Evolutionary conservation across 1,140 invertebrate genomes (phyloP), one percentile per base, ranked within the genome.

Genomic region (Procambarus virginalis): DNA sequence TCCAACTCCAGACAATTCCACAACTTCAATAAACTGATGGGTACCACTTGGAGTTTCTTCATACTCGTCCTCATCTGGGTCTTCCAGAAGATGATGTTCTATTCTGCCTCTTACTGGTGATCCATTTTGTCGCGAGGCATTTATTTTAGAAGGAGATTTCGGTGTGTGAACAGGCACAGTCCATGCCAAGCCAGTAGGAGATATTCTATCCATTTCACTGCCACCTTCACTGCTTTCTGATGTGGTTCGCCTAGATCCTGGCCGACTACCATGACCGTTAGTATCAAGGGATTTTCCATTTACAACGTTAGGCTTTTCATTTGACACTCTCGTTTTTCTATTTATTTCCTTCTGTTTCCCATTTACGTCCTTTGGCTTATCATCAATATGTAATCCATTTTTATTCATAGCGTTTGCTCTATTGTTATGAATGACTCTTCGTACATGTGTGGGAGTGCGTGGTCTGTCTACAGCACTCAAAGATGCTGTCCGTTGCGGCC

Each of bases 21-120:
- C 84, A 51, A 86, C 85, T 45, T 83, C 79, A 60, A 88, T 84
- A 20, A 84, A 78, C n/a, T 84, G 77, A 70, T 92, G 84, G 46
- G 79, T 85, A 17, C 85, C 84, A 34, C 58, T 73, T 70, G 86
- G 86, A 75, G 84, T 89, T 51, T 91, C 89, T 83, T 92, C 91
- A 64, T 92, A 92, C 73, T 92, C 91, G 70, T 92, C 91, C 78
- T 92, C 91, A 75, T 92, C 89, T 17, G 91, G 91, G 45, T 92
- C 89, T 45, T 92, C 85, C 64, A 92, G 55, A 48, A 91, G 89
- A 75, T 84, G 86, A 45, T 85, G 88, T 45, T 86, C 84, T 64
- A 86, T 49, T 46, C 84, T 80, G 22, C 45, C 49, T 75, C 84
- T 55, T 20, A 84, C 68, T 85, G 84, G 80, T 48, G 85, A 81